These are phyloP conservation scores for Galago senegalensis DNA, from an alignment of 2,797 vertebrate genomes.

Conservation along the genomic window DNA sequence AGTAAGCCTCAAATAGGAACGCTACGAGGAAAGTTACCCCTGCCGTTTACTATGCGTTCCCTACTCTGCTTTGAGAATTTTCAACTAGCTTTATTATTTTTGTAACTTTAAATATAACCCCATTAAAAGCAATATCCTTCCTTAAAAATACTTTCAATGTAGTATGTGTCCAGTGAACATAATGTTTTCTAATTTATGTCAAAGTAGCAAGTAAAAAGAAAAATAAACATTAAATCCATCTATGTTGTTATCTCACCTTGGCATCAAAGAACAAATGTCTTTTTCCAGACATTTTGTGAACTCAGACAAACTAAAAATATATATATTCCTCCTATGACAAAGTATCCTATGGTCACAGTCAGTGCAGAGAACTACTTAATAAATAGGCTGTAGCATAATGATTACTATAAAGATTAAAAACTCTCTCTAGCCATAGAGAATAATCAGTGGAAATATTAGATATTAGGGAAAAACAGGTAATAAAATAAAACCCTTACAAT, in stretches of 20 bases:
- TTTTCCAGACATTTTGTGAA: constrained; percentile 16
- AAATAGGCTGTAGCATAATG: background rate
- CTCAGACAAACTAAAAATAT: background rate
- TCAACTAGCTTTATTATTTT: background rate
- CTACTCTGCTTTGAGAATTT: background rate
- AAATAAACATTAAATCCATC: constrained; percentile 47
- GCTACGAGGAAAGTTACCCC: background rate
- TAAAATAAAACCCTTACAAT: background rate
- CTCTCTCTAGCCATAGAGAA: background rate
- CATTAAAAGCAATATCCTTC: background rate
- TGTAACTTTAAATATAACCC: background rate
- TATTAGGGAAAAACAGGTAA: background rate
- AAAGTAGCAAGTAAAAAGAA: constrained; percentile 51
- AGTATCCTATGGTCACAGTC: background rate
- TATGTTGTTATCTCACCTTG: constrained; percentile 40
- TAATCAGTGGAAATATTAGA: background rate
- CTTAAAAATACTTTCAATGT: constrained; percentile 18
- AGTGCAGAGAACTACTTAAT: background rate
- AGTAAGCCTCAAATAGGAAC: constrained; percentile 10
- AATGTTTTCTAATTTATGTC: constrained; percentile 29
- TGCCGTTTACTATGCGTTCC: background rate
- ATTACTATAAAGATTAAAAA: background rate
- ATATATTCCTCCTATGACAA: background rate
- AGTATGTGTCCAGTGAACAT: constrained; percentile 22
- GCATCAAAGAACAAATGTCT: constrained; percentile 29